Evolutionary conservation across 2,113 vertebrate genomes (phyloP), one percentile per base, ranked within the genome.

Genomic region (Hippocampus zosterae): DNA sequence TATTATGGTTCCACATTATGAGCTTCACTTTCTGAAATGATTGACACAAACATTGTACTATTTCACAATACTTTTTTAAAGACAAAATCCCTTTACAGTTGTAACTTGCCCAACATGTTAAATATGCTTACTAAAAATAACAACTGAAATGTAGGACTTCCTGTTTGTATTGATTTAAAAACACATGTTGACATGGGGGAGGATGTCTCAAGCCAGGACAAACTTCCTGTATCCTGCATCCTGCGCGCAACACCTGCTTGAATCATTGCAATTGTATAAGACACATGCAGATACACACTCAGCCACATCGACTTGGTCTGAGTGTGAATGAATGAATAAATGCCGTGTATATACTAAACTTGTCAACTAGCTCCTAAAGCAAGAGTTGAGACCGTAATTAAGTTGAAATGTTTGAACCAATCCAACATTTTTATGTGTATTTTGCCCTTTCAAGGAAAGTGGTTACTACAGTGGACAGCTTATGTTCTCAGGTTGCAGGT

Each of bases 221-320:
- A 3, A 57, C 78, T 86, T 90, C 87, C 86, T 88, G 82, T 50
- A 71, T 91, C 86, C 86, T 87, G 80, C 71, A 67, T 78, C 73
- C 77, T 68, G 69, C 40, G 29, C 76, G 48, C 0, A 69, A 65
- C 86, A 84, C 77, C 85, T 88, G 88, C 18, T 70, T 73, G 50
- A n/a, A 60, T 72, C 63, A 67, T 89, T 72, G 81, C 63, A 44
- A n/a, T n/a, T 0, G 50, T 3, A 29, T n/a, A 13, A 46, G 10
- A 42, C 4, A 33, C 29, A 33, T 5, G 29, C 41, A 42, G 10
- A 42, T 44, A 66, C 41, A 65, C 41, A 48, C 27, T 25, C 61
- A 11, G 9, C 15, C 15, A 21, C 33, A 41, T 25, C 3, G 21
- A 13, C 16, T 53, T 21, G 52, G 21, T 19, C 5, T 53, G 52